Evolutionary conservation across 35 echinoderm and acorn worm species (phyloP).

Genomic region (Strongylocentrotus purpuratus): DNA sequence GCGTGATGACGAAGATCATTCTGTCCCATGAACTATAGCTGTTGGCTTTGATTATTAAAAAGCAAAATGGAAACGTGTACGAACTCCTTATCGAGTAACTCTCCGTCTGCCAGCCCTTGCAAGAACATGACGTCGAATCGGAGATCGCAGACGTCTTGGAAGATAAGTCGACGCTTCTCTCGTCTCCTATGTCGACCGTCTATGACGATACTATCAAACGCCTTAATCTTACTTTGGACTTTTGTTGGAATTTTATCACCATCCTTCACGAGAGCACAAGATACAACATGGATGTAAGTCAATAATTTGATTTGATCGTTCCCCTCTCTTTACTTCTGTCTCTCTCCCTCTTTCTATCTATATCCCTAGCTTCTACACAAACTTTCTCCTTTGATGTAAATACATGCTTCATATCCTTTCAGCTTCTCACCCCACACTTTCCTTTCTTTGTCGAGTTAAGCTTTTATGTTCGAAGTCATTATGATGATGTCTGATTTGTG

Average conservation of each 20-base stretch:
- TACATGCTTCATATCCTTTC: neutral
- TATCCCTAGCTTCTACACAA: neutral
- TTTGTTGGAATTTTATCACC: constrained; percentile 36
- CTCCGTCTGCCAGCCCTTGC: neutral
- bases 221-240: constrained; percentile 38
- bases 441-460: neutral
- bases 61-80: neutral
- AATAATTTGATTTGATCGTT: neutral
- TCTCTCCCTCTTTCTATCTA: neutral
- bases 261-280: constrained; percentile 6
- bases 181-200: neutral
- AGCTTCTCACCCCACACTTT: neutral
- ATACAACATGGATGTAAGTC: constrained; percentile 41
- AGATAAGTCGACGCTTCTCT: neutral
- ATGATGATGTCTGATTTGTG: neutral
- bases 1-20: neutral
- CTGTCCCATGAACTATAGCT: neutral
- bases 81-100: neutral
- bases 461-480: constrained; percentile 7
- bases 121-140: neutral
- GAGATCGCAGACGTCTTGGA: neutral
- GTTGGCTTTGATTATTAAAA: neutral
- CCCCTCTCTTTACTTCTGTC: neutral
- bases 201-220: constrained; percentile 1
- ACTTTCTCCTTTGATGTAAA: neutral